These are phyloP conservation scores for Pantala flavescens DNA, from an alignment of 1,140 invertebrate genomes.

Conservation along the genomic window DNA sequence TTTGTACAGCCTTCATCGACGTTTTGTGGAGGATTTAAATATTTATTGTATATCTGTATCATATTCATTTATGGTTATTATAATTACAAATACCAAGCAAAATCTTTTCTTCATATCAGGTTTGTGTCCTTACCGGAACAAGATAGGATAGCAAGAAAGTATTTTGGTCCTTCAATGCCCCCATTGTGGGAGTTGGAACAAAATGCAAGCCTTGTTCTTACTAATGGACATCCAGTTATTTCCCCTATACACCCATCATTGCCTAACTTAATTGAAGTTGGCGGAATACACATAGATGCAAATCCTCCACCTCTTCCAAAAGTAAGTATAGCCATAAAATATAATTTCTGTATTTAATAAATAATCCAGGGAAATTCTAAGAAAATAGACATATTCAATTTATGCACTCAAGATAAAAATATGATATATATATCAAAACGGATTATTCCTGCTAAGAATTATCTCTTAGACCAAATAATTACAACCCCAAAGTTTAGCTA, in stretches of 20 bases:
- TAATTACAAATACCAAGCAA: neutral
- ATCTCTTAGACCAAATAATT: too few relatives aligned
- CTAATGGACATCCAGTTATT: constrained; percentile 21
- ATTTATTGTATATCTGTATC: too few relatives aligned
- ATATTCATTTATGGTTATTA: too few relatives aligned
- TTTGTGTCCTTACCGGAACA: neutral
- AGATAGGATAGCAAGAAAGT: neutral
- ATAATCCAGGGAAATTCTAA: too few relatives aligned
- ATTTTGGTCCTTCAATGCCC: constrained; percentile 19
- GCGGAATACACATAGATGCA: constrained; percentile 21
- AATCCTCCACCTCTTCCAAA: neutral
- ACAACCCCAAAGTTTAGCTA: too few relatives aligned
- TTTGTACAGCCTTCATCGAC: too few relatives aligned
- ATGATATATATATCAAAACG: too few relatives aligned
- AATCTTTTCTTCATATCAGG: neutral
- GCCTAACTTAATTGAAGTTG: constrained; percentile 22
- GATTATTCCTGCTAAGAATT: too few relatives aligned
- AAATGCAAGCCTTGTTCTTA: constrained; percentile 25
- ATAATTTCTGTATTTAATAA: too few relatives aligned
- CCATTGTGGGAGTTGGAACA: constrained; percentile 25
- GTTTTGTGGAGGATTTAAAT: too few relatives aligned
- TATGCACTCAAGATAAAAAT: too few relatives aligned
- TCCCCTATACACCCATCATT: constrained; percentile 20
- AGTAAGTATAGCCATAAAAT: neutral
- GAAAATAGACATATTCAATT: too few relatives aligned